A percentile compares a stretch with the other conserved stretches of the same genome.
These are phyloP conservation scores for Drosophila ercepeae DNA, from an alignment of 1,140 invertebrate genomes.

Conservation along the genomic window DNA sequence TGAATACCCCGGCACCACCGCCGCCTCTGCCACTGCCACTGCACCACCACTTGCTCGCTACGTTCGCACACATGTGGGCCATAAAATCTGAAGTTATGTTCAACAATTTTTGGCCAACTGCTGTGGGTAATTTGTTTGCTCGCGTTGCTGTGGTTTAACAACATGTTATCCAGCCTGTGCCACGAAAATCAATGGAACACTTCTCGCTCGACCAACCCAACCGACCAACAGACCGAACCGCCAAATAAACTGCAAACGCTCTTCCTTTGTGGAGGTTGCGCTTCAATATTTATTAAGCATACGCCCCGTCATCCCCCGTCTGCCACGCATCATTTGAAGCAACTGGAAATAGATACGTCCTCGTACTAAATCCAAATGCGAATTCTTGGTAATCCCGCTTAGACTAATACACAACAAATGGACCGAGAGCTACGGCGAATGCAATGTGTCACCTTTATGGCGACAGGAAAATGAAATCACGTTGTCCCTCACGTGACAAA, in stretches of 20 bases:
- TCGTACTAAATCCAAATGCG: not conserved
- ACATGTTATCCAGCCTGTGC: slow-evolving; percentile 43
- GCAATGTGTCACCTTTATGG: slow-evolving; percentile 82
- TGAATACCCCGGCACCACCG: slow-evolving; percentile 28
- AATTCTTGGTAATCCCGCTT: slow-evolving; percentile 6
- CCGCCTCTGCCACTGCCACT: no score
- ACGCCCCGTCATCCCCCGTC: slow-evolving; percentile 32
- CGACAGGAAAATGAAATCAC: slow-evolving; percentile 82
- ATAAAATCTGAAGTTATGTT: slow-evolving; percentile 81
- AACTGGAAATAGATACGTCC: slow-evolving; percentile 8
- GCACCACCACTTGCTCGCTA: slow-evolving; percentile 6
- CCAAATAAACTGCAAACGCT: slow-evolving; percentile 42
- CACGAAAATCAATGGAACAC: slow-evolving; percentile 61
- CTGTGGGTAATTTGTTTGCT: slow-evolving; percentile 66
- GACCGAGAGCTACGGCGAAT: slow-evolving; percentile 39
- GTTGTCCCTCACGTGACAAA: slow-evolving; percentile 80
- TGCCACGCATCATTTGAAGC: slow-evolving; percentile 17
- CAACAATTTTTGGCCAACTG: slow-evolving; percentile 69
- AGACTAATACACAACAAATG: slow-evolving; percentile 57
- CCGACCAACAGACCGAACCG: slow-evolving; percentile 13
- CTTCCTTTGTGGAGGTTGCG: slow-evolving; percentile 15
- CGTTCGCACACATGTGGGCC: slow-evolving; percentile 67
- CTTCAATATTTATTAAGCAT: slow-evolving; percentile 61
- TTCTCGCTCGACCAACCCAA: slow-evolving; percentile 9
- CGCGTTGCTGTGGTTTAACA: slow-evolving; percentile 51